Conservation (phyloP, 2,888 invertebrate species). For the Alitta virens region DNA sequence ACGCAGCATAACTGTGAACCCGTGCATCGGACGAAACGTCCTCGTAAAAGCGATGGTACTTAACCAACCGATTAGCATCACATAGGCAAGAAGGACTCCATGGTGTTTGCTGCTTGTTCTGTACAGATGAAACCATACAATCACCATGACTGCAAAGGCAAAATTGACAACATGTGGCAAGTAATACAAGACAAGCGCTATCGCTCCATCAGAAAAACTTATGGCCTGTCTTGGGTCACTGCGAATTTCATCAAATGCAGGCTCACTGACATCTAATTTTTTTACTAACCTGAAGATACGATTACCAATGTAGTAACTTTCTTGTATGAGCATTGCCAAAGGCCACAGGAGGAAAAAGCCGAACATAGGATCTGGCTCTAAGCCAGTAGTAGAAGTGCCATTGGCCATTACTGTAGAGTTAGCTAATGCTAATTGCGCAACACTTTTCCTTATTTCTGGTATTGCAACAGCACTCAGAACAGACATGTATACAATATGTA, state of each 20-base stretch:
- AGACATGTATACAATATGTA: slow-evolving; percentile 50
- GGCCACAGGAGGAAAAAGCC: slow-evolving; percentile 31
- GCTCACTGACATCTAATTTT: background rate
- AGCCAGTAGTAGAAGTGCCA: background rate
- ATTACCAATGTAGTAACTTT: slow-evolving; percentile 28
- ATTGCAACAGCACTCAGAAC: slow-evolving; percentile 33
- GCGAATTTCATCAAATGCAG: background rate
- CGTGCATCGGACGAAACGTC: slow-evolving; percentile 44
- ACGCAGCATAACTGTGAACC: slow-evolving; percentile 46
- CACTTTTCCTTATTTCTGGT: slow-evolving; percentile 6
- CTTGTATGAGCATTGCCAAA: slow-evolving; percentile 19
- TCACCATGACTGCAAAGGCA: slow-evolving; percentile 32
- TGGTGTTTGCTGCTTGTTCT: slow-evolving; percentile 30
- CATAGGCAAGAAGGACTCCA: slow-evolving; percentile 41
- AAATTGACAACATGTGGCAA: slow-evolving; percentile 18
- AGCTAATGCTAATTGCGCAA: too few species aligned
- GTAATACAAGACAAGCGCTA: background rate
- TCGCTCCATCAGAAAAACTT: too few species aligned
- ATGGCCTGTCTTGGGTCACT: background rate
- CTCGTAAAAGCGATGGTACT: slow-evolving; percentile 43
- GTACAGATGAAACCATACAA: slow-evolving; percentile 40
- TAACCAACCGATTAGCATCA: slow-evolving; percentile 45
- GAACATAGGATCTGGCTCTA: slow-evolving; percentile 9
- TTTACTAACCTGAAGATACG: background rate
- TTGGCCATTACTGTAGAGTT: background rate